These are phyloP conservation scores for Parelbella ahira DNA, from an alignment of 2,888 invertebrate species.

Conservation along the genomic window DNA sequence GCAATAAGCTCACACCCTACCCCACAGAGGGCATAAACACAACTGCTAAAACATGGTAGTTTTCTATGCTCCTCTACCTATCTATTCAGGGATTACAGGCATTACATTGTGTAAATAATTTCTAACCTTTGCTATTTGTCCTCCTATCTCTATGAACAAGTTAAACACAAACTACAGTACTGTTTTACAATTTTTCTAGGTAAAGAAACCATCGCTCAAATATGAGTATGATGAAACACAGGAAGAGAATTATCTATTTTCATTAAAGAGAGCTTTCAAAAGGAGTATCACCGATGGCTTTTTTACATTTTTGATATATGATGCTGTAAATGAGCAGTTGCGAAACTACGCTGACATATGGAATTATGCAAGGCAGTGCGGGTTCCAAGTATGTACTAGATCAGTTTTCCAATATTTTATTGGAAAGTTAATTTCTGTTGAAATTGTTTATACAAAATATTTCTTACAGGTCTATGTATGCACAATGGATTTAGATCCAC, in stretches of 20 bases:
- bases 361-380: slow-evolving; percentile 90
- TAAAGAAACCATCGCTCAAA: slow-evolving; percentile 84
- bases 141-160: no score
- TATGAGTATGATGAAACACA: slow-evolving; percentile 93
- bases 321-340: slow-evolving; percentile 92
- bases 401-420: no score
- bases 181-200: slow-evolving; percentile 49
- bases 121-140: no score
- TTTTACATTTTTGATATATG: slow-evolving; percentile 95
- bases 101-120: no score
- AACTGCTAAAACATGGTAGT: no score
- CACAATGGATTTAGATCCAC: slow-evolving; percentile 90
- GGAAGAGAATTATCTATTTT: slow-evolving; percentile 90
- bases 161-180: no score
- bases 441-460: no score
- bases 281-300: slow-evolving; percentile 89
- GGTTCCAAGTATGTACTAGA: slow-evolving; percentile 85
- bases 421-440: not conserved
- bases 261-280: slow-evolving; percentile 93
- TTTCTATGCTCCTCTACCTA: no score
- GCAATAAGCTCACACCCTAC: no score
- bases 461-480: slow-evolving; percentile 90
- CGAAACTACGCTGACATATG: slow-evolving; percentile 93
- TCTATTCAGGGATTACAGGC: no score
- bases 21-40: no score